Base-by-base conservation (phyloP, 2,797 vertebrate species). In the Poecilia gillii region DNA sequence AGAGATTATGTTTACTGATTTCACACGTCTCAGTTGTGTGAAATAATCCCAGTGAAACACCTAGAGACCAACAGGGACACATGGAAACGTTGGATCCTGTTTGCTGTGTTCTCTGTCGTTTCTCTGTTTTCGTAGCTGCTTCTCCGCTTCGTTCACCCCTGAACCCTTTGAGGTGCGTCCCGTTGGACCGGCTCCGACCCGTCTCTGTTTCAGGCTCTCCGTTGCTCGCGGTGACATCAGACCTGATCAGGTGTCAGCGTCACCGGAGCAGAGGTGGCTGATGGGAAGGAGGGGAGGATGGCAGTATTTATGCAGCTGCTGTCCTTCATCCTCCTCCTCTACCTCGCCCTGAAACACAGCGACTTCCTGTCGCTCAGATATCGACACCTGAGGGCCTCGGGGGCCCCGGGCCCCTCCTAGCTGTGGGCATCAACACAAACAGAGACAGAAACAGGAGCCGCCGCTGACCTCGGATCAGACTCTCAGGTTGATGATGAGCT, bases 251-350 rank as follows among this genome's bases (percentile, higher is more conserved):
- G 64, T 71, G 51, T 70, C 64, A 46, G 23, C 3, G 13, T 13
- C 43, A 20, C 14, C 3, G 68, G 57, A 64, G 55, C 77, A 75
- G 71, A 80, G 45, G 81, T 73, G 76, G 76, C 75, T 74, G 81
- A 76, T 79, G 80, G 81, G 77, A 73, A 7, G 25, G 16, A 8
- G 47, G 81, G 76, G 59, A 78, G 39, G 75, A 51, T 31, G 66
- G 6, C 39, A 0, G 9, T 87, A 4, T 90, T 90, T 76, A 66
- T 72, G 82, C 89, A 90, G 87, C 87, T 86, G 83, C 57, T 43
- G 53, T 31, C 49, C 79, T 79, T 77, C 59, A 2, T 85, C 74
- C 80, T 62, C 53, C 55, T 57, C 75, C 23, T 77, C 73, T 62
- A 55, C 47, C 45, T 76, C 74, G 11, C 62, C 28, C 25, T 71